Evolutionary conservation across 2,797 vertebrate genomes (phyloP), one percentile per base, ranked within the genome.

Genomic region (Cercopithecus petaurista): DNA sequence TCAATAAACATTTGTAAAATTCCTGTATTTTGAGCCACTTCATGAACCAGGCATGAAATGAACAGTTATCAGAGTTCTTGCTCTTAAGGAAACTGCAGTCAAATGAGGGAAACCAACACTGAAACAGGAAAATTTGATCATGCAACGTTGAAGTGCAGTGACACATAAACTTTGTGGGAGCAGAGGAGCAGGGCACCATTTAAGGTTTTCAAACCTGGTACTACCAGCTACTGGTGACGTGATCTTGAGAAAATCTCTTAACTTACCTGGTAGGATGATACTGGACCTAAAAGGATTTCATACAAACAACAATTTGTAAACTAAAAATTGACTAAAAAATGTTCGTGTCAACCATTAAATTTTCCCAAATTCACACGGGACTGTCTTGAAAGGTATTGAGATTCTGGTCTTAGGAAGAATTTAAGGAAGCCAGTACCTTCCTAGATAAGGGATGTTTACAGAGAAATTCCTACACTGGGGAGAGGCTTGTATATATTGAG

Each of bases 341-440:
- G 30, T 81, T 88, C 50, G 26, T 28, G 24, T 41, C 57, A 41
- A 33, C 17, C 46, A 41, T 76, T 64, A 67, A 52, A 64, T 5
- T 52, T 79, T 7, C 57, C 48, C 64, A 82, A 41, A 86, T 95
- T 81, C 10, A 36, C 46, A 36, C 3, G 30, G 33, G 8, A 57
- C 15, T 33, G 2, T 70, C 46, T 79, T 48, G 2, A 84, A 77
- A 61, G 22, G 84, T 83, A 59, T 10, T 79, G 36, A 93, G 21
- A 39, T 93, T 83, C 50, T 67, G 26, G 50, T 14, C 52, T 57
- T 33, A 67, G 43, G 50, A 93, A 92, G 39, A 72, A 93, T 86
- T 81, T 83, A 75, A 94, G 81, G 72, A 95, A 33, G 64, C 19
- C 48, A 92, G 39, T 85, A 15, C 7, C 67, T 90, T 90, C 70